Evolutionary conservation across 2,113 vertebrate genomes (phyloP).

Genomic region (Parus major): DNA sequence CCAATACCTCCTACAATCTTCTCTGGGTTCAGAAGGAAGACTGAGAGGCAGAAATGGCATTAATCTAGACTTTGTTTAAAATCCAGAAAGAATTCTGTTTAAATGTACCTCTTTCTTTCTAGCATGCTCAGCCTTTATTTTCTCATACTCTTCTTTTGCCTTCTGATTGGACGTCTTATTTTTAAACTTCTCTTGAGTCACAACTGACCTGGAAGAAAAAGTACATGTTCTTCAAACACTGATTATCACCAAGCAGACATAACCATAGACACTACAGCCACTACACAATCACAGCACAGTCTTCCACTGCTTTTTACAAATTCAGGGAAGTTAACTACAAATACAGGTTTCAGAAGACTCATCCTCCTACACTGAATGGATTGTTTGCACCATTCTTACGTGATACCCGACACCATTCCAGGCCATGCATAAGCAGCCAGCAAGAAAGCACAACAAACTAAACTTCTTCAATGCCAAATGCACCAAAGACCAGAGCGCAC

Average conservation of each 20-base stretch:
- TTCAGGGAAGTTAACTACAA: not conserved
- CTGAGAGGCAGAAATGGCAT: not conserved
- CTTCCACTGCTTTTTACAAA: not conserved
- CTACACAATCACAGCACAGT: not conserved
- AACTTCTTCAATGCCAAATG: not conserved
- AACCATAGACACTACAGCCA: not conserved
- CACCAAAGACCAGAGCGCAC: not conserved
- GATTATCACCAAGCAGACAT: not conserved
- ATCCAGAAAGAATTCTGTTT: not conserved
- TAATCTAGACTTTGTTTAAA: not conserved
- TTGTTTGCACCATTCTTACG: not conserved
- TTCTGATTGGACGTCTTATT: slow-evolving; percentile 89
- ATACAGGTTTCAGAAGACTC: not conserved
- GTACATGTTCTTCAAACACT: not conserved
- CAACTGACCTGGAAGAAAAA: slow-evolving; percentile 67
- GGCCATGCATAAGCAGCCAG: rapidly evolving
- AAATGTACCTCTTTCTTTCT: slow-evolving; percentile 85
- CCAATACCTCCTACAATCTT: not conserved
- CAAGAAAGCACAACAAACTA: not conserved
- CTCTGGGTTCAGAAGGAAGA: not conserved
- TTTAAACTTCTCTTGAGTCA: slow-evolving; percentile 72
- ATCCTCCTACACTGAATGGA: not conserved
- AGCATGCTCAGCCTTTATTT: slow-evolving; percentile 73
- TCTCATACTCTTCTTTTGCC: slow-evolving; percentile 89
- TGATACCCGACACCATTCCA: not conserved